These are phyloP conservation scores for Parnassius apollo DNA, from an alignment of 2,888 invertebrate species.

Conservation along the genomic window DNA sequence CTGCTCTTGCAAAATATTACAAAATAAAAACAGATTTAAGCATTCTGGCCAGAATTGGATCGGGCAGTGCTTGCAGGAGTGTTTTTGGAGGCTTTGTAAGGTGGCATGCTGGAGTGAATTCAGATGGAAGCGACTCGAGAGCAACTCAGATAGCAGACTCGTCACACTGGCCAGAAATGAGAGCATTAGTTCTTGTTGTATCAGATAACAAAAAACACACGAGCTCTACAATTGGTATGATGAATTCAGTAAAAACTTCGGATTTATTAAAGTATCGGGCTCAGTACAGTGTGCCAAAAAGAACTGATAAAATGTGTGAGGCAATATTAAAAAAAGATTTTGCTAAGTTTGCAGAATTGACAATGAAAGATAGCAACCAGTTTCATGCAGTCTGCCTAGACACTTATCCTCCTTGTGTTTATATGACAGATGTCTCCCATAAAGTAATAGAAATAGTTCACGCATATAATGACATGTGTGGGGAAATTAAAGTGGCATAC, in stretches of 20 bases:
- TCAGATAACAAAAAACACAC: conserved; percentile 91
- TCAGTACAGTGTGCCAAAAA: conserved; percentile 85
- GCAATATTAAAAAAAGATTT: conserved; percentile 88
- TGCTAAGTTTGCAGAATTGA: conserved; percentile 91
- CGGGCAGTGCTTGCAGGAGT: conserved; percentile 98
- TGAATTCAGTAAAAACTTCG: conserved; percentile 88
- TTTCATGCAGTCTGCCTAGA: conserved; percentile 97
- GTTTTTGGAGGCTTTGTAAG: conserved; percentile 96
- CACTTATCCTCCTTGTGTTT: conserved; percentile 95
- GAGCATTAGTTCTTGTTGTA: conserved; percentile 93
- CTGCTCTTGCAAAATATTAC: conserved; percentile 88
- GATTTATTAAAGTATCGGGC: conserved; percentile 89
- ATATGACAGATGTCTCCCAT: conserved; percentile 94
- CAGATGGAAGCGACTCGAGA: conserved; percentile 87
- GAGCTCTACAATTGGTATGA: conserved; percentile 95
- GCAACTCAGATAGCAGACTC: conserved; percentile 87
- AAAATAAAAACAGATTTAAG: conserved; percentile 88
- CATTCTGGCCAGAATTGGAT: conserved; percentile 90
- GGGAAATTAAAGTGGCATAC: conserved; percentile 90
- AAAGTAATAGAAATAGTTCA: conserved; percentile 90
- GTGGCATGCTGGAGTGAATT: conserved; percentile 88
- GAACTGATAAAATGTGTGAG: conserved; percentile 78
- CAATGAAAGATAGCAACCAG: conserved; percentile 98
- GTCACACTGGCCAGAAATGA: conserved; percentile 94
- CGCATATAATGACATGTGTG: conserved; percentile 86